Percentiles rank a stretch among this genome's conserved stretches.
Evolutionary conservation across 64 coral and sea anemone genomes (phyloP).

Genomic region (Cladopsammia gracilis): DNA sequence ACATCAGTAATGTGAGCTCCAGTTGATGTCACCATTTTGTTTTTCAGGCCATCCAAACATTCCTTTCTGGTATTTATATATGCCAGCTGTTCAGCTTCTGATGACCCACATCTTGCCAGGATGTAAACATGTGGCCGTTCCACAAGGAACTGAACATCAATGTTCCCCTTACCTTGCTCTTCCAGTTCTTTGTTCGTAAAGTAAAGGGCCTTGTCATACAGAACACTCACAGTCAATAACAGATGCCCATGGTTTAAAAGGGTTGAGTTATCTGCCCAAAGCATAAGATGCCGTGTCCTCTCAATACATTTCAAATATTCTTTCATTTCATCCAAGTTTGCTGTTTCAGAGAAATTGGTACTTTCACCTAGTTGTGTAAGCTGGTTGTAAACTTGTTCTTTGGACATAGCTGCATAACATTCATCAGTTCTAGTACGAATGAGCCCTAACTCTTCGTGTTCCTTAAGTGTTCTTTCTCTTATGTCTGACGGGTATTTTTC

Average conservation of each 20-base stretch:
- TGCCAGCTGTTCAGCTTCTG: conserved; percentile 60
- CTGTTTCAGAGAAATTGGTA: conserved; percentile 3
- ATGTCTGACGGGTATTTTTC: conserved; percentile 69
- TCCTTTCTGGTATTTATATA: conserved; percentile 80
- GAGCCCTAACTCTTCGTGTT: conserved; percentile 57
- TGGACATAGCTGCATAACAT: conserved; percentile 43
- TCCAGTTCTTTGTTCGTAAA: conserved; percentile 73
- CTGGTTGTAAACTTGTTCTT: conserved; percentile 39
- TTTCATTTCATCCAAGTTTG: conserved; percentile 58
- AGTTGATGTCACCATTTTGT: conserved; percentile 40
- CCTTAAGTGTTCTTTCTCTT: conserved; percentile 43
- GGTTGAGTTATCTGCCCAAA: conserved; percentile 72
- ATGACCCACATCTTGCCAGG: conserved; percentile 78
- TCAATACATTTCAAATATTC: conserved; percentile 68
- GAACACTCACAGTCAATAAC: conserved; percentile 59
- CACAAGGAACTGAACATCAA: conserved; percentile 70
- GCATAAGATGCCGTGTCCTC: conserved; percentile 69
- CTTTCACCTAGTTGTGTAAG: conserved; percentile 30
- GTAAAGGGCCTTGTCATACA: conserved; percentile 56
- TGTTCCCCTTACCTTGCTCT: conserved; percentile 72
- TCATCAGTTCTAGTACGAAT: conserved; percentile 14
- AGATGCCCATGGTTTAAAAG: conserved; percentile 74
- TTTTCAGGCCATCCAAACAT: too few relatives aligned
- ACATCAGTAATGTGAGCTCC: conserved; percentile 52
- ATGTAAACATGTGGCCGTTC: conserved; percentile 78